Evolutionary conservation across 2,797 vertebrate genomes (phyloP).

Genomic region (Uromys caudimaculatus): DNA sequence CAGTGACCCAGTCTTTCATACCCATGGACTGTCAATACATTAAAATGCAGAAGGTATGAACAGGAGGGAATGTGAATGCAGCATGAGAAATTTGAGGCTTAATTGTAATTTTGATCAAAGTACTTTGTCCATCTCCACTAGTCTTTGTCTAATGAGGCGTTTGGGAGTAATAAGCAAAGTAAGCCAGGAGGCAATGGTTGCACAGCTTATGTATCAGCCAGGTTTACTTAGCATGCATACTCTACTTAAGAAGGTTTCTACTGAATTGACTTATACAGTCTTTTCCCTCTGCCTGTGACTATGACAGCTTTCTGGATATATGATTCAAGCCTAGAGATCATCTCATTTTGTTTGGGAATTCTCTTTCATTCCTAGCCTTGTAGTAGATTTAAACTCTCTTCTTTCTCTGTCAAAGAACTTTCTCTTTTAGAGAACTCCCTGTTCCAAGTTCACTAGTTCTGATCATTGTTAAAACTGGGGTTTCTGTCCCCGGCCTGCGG

Average conservation of each 20-base stretch:
- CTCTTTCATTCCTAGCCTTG: not conserved
- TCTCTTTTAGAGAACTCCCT: not conserved
- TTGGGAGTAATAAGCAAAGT: not conserved
- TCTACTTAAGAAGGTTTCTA: rapidly evolving
- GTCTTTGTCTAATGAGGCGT: not conserved
- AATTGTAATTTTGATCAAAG: not conserved
- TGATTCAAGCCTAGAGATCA: not conserved
- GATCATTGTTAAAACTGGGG: not conserved
- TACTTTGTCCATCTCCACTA: not conserved
- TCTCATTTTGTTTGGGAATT: not conserved
- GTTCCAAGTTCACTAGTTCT: not conserved
- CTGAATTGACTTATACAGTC: rapidly evolving
- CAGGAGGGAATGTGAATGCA: not conserved
- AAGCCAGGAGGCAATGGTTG: not conserved
- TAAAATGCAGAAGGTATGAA: not conserved
- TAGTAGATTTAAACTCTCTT: not conserved
- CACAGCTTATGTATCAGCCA: not conserved
- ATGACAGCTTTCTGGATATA: not conserved
- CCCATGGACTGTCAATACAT: not conserved
- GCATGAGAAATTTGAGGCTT: not conserved
- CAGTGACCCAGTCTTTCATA: not conserved
- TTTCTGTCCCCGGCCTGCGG: too few species aligned
- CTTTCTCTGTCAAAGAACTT: not conserved
- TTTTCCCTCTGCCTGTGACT: not conserved
- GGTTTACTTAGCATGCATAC: not conserved